Conservation (phyloP, 1,140 invertebrate species). For the Drosophila littoralis region DNA sequence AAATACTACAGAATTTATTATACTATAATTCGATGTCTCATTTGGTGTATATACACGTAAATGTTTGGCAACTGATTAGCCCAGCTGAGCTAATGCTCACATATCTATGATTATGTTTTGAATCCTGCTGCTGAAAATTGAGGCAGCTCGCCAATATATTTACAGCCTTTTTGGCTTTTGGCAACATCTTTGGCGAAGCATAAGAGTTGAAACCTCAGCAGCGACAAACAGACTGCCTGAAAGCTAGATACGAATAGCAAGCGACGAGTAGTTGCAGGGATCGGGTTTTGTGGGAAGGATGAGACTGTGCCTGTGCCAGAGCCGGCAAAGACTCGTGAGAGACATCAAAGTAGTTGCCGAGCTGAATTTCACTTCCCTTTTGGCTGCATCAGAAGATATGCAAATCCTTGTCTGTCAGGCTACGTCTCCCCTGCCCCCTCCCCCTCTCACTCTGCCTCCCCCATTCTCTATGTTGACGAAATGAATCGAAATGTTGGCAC, state of each 20-base stretch:
- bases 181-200: slow-evolving; percentile 40
- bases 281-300: slow-evolving; percentile 11
- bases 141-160: slow-evolving; percentile 22
- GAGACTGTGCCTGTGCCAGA: neutral
- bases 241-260: slow-evolving; percentile 21
- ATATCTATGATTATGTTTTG: neutral
- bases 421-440: neutral
- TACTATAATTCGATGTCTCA: slow-evolving; percentile 10
- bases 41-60: slow-evolving; percentile 36
- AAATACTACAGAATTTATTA: neutral
- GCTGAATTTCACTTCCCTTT: slow-evolving; percentile 41
- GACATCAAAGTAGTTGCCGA: slow-evolving; percentile 39
- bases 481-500: slow-evolving; percentile 58
- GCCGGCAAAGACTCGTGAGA: slow-evolving; percentile 14
- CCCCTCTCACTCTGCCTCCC: neutral
- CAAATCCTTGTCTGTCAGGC: slow-evolving; percentile 46
- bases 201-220: slow-evolving; percentile 49
- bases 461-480: slow-evolving; percentile 36
- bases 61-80: neutral
- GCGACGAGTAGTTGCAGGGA: no score
- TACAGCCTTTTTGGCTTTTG: slow-evolving; percentile 25
- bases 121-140: slow-evolving; percentile 45
- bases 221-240: slow-evolving; percentile 18
- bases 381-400: slow-evolving; percentile 64
- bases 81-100: neutral